Evolutionary conservation across 2,888 invertebrate genomes (phyloP), one percentile per base, ranked within the genome.

Genomic region (Ganaspis brasiliensis): DNA sequence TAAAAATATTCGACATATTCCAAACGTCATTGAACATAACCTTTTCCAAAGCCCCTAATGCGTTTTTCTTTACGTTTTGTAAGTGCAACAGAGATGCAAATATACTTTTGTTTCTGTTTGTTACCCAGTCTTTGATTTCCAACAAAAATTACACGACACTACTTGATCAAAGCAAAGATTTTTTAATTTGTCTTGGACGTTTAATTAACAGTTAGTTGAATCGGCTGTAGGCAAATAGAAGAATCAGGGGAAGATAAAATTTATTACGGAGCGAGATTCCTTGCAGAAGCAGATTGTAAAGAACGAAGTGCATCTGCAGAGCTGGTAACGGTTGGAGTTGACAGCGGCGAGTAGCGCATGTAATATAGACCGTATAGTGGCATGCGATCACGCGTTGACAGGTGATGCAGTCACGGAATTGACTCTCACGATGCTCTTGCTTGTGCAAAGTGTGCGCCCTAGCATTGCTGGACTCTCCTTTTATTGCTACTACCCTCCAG

Each of bases 361-460:
- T 79, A 81, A 81, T 79, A 81, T 81, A 81, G 81, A 81, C 81
- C 81, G 75, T 75, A 72, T 72, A 73, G 56, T 78, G 49, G 72
- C 77, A 80, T 61, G 67, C 67, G 80, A 87, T 85, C 81, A 81
- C 81, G 82, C 83, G 83, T 83, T 89, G 89, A 89, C 89, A 87
- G 88, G 84, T 89, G 89, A 88, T 88, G 86, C 84, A 83, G 84
- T 86, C 85, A 85, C 85, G 84, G 88, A 88, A 86, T 89, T 86
- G 85, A 79, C 79, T 80, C 82, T 83, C 79, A 76, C 80, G 76
- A 79, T 82, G 83, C 79, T 79, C 81, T 81, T 26, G 82, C 83
- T 26, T 83, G 31, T 84, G 82, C 82, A 82, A 85, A 85, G 84
- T 82, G 83, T 31, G 55, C 26, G 55, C 52, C 19, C 52, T 55